phyloP scores from a whole-genome alignment of 2,113 vertebrate species.

The Oryzias melastigma region DNA sequence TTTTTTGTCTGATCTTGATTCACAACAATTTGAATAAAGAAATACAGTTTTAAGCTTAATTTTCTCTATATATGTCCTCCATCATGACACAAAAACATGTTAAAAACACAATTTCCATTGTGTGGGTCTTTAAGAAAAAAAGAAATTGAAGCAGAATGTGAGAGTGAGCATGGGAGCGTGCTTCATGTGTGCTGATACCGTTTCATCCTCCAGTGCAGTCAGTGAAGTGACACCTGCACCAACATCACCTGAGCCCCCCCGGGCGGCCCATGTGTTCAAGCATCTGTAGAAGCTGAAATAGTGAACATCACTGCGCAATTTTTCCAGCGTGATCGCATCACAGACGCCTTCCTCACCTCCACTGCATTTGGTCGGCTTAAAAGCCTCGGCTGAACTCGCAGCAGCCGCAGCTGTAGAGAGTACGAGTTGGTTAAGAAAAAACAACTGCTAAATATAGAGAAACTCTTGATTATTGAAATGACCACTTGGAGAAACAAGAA shows the following conservation, averaged over 20 bases:
- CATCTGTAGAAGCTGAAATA: constrained; percentile 32
- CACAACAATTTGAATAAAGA: too few species aligned
- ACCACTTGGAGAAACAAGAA: too few species aligned
- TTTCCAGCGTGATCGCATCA: constrained; percentile 14
- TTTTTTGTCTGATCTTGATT: too few species aligned
- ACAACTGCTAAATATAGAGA: neutral
- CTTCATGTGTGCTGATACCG: constrained; percentile 34
- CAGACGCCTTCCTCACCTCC: constrained; percentile 30
- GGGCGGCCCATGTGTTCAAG: constrained; percentile 5
- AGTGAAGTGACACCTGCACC: constrained; percentile 36
- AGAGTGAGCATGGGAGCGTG: neutral
- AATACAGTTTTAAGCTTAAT: too few species aligned
- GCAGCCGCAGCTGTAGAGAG: neutral
- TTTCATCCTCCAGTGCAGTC: constrained; percentile 28
- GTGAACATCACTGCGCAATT: constrained; percentile 40
- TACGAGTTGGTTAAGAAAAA: constrained; percentile 6
- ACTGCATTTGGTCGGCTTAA: constrained; percentile 13
- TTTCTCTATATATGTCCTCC: too few species aligned
- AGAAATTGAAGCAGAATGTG: neutral
- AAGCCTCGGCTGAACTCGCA: neutral
- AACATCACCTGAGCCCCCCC: constrained; percentile 36
- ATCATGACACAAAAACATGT: too few species aligned
- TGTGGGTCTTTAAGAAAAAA: too few species aligned
- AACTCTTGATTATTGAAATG: too few species aligned
- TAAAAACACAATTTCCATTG: too few species aligned